Conservation (phyloP, 2,113 vertebrate genomes). For the Micronisus gabar region DNA sequence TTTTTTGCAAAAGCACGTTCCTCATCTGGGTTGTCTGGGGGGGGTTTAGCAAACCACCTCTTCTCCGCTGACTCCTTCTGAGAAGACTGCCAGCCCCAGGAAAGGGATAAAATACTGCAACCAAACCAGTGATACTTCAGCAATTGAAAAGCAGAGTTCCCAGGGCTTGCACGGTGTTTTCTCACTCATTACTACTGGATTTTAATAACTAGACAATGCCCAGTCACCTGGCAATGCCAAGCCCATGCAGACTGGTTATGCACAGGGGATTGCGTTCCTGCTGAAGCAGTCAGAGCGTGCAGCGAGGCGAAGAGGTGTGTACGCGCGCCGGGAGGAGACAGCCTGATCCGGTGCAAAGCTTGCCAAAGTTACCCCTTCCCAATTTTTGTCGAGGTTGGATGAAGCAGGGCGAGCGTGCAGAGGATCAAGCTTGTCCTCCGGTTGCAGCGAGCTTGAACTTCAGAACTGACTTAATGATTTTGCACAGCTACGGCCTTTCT, state of each 20-base stretch:
- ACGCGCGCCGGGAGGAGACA: not conserved
- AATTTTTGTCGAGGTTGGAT: not conserved
- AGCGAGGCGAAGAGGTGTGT: fast-evolving
- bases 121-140: not conserved
- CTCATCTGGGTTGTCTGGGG: fast-evolving
- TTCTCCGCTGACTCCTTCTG: not conserved
- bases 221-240: not conserved
- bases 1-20: not conserved
- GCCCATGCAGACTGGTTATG: not conserved
- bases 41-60: not conserved
- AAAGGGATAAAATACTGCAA: not conserved
- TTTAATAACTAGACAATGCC: not conserved
- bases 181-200: not conserved
- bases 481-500: not conserved
- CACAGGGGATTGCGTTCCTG: fast-evolving
- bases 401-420: not conserved
- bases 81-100: not conserved
- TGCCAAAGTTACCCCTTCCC: not conserved
- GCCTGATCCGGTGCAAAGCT: not conserved
- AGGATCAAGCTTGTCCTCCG: not conserved
- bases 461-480: not conserved
- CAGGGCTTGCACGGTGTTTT: not conserved
- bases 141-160: not conserved
- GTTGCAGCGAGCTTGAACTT: not conserved
- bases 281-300: not conserved